Conservation (phyloP, 2,113 vertebrate genomes). For the Zosterops pallidus region DNA sequence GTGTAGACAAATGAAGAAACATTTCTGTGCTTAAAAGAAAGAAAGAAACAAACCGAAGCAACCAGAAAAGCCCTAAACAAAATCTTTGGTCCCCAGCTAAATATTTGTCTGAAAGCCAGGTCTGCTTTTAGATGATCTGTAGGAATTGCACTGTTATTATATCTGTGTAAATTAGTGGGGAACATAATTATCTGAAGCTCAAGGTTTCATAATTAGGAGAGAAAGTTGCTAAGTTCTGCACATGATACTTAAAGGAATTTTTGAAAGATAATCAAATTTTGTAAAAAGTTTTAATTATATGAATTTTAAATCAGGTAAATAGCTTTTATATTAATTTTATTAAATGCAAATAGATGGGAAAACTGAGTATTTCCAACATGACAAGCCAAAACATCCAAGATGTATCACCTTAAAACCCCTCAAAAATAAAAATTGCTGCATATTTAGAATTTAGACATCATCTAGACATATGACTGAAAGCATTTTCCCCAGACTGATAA, state of each 20-base stretch:
- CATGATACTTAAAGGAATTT: background rate
- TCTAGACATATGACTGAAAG: background rate
- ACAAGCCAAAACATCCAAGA: background rate
- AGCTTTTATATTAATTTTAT: background rate
- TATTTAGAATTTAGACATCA: background rate
- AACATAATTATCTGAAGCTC: background rate
- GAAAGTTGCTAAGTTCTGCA: background rate
- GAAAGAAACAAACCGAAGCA: background rate
- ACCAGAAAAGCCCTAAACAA: background rate
- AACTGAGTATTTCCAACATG: background rate
- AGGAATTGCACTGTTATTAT: background rate
- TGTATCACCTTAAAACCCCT: background rate
- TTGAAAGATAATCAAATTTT: accelerated
- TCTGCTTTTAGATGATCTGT: background rate
- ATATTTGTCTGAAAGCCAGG: background rate
- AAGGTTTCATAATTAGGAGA: background rate
- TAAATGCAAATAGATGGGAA: background rate
- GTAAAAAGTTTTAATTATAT: background rate
- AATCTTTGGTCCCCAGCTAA: background rate
- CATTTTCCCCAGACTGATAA: background rate
- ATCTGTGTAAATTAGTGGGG: background rate
- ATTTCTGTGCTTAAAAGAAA: background rate
- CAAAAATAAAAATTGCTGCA: accelerated
- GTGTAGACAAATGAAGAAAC: background rate
- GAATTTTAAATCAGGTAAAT: background rate